Conservation (phyloP, 1,140 invertebrate genomes). For the Mya arenaria region DNA sequence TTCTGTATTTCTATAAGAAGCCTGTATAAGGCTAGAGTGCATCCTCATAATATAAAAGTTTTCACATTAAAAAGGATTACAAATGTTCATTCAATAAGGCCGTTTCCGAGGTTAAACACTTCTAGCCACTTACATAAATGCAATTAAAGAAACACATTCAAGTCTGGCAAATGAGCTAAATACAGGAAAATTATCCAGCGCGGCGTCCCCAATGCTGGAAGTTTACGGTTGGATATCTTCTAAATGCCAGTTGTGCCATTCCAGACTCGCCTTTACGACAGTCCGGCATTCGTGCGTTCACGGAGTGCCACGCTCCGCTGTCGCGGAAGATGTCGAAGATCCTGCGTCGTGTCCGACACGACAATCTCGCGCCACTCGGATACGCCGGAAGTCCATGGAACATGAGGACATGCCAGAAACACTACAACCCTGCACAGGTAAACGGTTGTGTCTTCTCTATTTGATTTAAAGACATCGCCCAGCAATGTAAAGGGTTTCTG, state of each 20-base stretch:
- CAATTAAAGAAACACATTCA: neutral
- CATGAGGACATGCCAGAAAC: slow-evolving; percentile 72
- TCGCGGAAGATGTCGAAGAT: slow-evolving; percentile 76
- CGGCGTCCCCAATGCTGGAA: neutral
- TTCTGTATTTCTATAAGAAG: no score
- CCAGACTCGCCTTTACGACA: slow-evolving; percentile 72
- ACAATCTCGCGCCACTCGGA: slow-evolving; percentile 73
- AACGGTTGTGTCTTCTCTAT: no score
- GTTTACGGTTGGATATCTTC: neutral
- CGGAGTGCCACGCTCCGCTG: slow-evolving; percentile 75
- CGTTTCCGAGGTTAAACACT: neutral
- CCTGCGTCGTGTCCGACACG: slow-evolving; percentile 74
- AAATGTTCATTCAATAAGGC: neutral
- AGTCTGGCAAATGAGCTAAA: neutral
- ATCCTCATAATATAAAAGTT: no score
- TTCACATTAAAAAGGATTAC: neutral
- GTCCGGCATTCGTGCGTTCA: slow-evolving; percentile 69
- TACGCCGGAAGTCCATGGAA: slow-evolving; percentile 70
- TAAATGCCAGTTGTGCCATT: slow-evolving; percentile 18
- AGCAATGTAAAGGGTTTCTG: no score
- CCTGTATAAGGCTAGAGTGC: no score
- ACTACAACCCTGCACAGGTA: slow-evolving; percentile 79
- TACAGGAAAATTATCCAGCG: neutral
- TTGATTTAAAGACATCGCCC: no score
- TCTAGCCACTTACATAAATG: neutral